Conservation (phyloP, 2,888 invertebrate genomes). For the Cantharis rufa region DNA sequence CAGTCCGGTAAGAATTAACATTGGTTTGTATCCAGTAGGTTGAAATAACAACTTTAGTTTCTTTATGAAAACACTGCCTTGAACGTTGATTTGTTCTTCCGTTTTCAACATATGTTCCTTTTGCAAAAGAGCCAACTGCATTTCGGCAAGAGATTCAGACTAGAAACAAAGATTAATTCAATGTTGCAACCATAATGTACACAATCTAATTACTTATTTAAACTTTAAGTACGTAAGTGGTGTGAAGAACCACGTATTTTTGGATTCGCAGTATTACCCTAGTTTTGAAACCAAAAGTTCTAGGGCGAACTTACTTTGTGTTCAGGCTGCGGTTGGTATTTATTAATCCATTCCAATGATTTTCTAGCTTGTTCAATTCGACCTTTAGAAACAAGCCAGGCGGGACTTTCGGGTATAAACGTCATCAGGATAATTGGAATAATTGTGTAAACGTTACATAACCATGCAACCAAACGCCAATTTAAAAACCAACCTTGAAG, state of each 20-base stretch:
- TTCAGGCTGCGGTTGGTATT: slow-evolving; percentile 55
- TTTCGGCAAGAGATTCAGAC: slow-evolving; percentile 57
- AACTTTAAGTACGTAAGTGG: neutral
- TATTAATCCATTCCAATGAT: slow-evolving; percentile 58
- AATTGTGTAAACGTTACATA: slow-evolving; percentile 59
- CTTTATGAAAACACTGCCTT: slow-evolving; percentile 46
- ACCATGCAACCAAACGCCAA: slow-evolving; percentile 64
- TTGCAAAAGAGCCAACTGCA: slow-evolving; percentile 58
- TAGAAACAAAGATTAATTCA: slow-evolving; percentile 35
- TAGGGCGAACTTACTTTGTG: slow-evolving; percentile 46
- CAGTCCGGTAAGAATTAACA: slow-evolving; percentile 59
- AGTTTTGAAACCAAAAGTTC: neutral
- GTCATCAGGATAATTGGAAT: slow-evolving; percentile 58
- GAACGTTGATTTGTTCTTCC: slow-evolving; percentile 48
- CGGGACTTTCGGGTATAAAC: slow-evolving; percentile 63
- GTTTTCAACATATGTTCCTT: slow-evolving; percentile 60
- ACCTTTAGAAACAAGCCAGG: slow-evolving; percentile 63
- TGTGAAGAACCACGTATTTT: neutral
- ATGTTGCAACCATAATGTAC: neutral
- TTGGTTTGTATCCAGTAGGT: slow-evolving; percentile 64
- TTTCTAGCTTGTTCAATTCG: slow-evolving; percentile 60
- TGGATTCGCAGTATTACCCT: neutral
- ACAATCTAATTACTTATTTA: neutral
- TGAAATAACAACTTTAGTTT: slow-evolving; percentile 57
- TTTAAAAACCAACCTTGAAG: slow-evolving; percentile 59